These are phyloP conservation scores for Nasua narica DNA, from an alignment of 2,797 vertebrate genomes.

Conservation along the genomic window DNA sequence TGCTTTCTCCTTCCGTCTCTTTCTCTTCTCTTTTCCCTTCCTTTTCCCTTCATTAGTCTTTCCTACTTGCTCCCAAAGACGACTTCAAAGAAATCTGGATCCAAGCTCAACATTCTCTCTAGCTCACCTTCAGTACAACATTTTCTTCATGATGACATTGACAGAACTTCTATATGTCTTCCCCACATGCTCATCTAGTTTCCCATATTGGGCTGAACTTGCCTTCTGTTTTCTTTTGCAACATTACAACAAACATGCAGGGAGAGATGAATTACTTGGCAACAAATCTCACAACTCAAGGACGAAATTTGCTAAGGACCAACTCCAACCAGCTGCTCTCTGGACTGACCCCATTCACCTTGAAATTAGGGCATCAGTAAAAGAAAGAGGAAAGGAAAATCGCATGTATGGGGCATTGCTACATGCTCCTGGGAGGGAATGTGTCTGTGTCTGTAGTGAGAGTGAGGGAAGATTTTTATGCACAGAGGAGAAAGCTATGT, in stretches of 20 bases:
- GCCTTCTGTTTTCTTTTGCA: conserved; percentile 18
- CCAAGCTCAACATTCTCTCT: neutral
- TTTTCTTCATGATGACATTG: neutral
- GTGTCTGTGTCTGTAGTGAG: neutral
- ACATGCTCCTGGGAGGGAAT: neutral
- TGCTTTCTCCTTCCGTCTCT: neutral
- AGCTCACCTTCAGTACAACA: neutral
- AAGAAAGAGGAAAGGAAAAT: neutral
- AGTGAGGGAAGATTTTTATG: neutral
- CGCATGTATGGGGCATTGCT: neutral
- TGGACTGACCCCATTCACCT: neutral
- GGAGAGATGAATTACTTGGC: neutral
- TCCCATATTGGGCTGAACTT: neutral
- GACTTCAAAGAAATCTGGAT: neutral
- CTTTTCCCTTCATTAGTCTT: neutral
- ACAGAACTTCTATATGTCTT: neutral
- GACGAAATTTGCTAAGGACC: conserved; percentile 7
- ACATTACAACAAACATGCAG: neutral
- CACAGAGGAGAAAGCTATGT: neutral
- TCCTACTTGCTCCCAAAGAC: neutral
- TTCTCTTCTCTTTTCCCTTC: neutral
- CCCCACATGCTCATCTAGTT: neutral
- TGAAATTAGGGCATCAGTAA: neutral
- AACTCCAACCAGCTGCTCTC: neutral
- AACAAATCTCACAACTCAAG: neutral